These are phyloP conservation scores for Oscheius sp. DNA, from an alignment of 2,888 invertebrate species.

Conservation along the genomic window DNA sequence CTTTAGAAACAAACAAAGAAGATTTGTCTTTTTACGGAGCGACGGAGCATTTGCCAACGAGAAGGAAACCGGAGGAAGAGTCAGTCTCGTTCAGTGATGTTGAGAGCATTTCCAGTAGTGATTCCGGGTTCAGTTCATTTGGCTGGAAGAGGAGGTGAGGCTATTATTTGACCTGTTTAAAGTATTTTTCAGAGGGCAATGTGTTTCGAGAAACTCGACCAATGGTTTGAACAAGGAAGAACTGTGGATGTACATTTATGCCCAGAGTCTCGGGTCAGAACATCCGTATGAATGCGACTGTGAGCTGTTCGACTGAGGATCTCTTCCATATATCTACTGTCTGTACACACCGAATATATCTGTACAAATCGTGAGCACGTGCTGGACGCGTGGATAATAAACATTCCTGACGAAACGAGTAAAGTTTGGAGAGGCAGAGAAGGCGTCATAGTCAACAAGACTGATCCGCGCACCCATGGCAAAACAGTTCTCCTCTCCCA, in stretches of 20 bases:
- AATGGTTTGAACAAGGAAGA: not conserved
- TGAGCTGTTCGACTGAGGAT: constrained; percentile 6
- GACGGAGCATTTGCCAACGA: constrained; percentile 1
- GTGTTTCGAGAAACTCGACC: not conserved
- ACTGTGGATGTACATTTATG: constrained; percentile 20
- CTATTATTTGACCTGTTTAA: not conserved
- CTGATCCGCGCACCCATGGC: not conserved
- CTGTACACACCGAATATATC: constrained; percentile 8
- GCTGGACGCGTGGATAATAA: constrained; percentile 14
- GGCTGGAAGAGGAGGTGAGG: not conserved
- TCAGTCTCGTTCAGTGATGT: not conserved
- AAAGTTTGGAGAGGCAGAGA: not conserved
- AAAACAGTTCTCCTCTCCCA: not conserved
- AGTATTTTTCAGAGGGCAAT: not conserved
- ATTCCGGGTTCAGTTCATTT: not conserved
- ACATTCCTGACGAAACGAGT: not conserved
- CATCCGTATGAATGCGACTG: constrained; percentile 19
- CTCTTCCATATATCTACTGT: not conserved
- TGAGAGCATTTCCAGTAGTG: not conserved
- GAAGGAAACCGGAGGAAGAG: not conserved
- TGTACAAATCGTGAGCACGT: not conserved
- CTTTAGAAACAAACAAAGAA: constrained; percentile 23
- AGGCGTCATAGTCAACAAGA: not conserved
- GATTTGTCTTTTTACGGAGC: constrained; percentile 9
- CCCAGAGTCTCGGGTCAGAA: not conserved